Evolutionary conservation across 1,140 invertebrate species (phyloP).

Genomic region (Scaptomyza hsui): DNA sequence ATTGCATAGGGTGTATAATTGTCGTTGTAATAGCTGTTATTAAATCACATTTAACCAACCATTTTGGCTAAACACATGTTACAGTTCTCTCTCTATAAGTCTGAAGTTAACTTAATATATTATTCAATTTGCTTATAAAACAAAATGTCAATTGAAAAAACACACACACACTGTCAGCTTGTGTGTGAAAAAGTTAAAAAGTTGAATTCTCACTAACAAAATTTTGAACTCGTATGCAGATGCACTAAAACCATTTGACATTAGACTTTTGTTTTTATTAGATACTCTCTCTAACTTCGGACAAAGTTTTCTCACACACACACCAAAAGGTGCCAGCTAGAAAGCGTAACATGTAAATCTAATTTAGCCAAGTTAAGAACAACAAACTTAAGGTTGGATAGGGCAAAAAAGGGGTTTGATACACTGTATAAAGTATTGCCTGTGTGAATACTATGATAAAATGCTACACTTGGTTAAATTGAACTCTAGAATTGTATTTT

Average conservation of each 20-base stretch:
- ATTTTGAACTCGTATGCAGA: slow-evolving; percentile 52
- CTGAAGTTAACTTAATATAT: slow-evolving; percentile 12
- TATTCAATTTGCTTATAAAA: too few species aligned
- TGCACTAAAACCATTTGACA: slow-evolving; percentile 63
- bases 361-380: slow-evolving; percentile 63
- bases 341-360: slow-evolving; percentile 71
- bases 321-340: slow-evolving; percentile 50
- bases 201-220: slow-evolving; percentile 60
- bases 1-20: slow-evolving; percentile 53
- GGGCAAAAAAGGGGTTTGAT: too few species aligned
- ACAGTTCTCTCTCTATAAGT: slow-evolving; percentile 43
- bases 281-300: slow-evolving; percentile 30
- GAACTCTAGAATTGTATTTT: too few species aligned
- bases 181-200: slow-evolving; percentile 54
- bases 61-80: slow-evolving; percentile 52
- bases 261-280: slow-evolving; percentile 49
- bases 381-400: too few species aligned
- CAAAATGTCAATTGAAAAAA: too few species aligned
- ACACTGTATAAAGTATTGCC: slow-evolving; percentile 7
- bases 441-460: not conserved
- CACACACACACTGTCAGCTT: not conserved
- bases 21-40: slow-evolving; percentile 53
- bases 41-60: slow-evolving; percentile 23
- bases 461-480: too few species aligned
- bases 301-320: slow-evolving; percentile 59